Evolutionary conservation across 2,113 vertebrate genomes (phyloP), one percentile per base, ranked within the genome.

Genomic region (Heliornis fulica): DNA sequence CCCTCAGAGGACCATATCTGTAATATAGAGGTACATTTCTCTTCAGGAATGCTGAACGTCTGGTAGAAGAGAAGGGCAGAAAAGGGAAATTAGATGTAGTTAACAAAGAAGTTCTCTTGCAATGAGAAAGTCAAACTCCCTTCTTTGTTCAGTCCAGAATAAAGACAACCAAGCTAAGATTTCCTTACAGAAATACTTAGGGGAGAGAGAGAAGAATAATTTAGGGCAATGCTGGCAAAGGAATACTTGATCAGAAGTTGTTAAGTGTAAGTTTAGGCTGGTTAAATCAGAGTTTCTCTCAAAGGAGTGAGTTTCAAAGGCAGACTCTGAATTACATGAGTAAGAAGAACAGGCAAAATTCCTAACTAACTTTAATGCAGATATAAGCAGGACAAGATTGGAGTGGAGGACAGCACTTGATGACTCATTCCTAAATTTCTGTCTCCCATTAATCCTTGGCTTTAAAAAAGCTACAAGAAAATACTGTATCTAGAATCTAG

Each of bases 401-500:
- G 40, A 96, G 29, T 12, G 53, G 38, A 81, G 43, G 72, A 83
- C 31, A 87, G 60, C 25, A 56, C 28, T 91, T 51, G 29, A 53
- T 91, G 83, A 91, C 26, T 89, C 77, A 92, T 51, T 65, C 36
- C 40, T 72, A 1, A 60, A 40, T 79, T 92, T 91, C 63, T 92
- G 70, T 86, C 60, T 93, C 48, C 28, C 86, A 78, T 96, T 95
- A 95, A 90, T 68, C 71, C 19, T 89, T 83, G 85, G 90, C 79
- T 89, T 94, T 74, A 56, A 69, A 95, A 81, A 71, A 66, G 5
- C 19, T 86, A 46, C 2, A 66, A 83, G 38, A 92, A 97, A 93
- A 93, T 60, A 22, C 14, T 70, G 32, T 65, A 88, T 64, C 64
- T 80, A 83, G 74, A 95, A 85, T 63, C 31, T 89, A 85, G 84